A percentile compares a stretch with the other conserved stretches of the same genome.
Conservation (phyloP, 2,113 vertebrate genomes). For the Crocuta crocuta region DNA sequence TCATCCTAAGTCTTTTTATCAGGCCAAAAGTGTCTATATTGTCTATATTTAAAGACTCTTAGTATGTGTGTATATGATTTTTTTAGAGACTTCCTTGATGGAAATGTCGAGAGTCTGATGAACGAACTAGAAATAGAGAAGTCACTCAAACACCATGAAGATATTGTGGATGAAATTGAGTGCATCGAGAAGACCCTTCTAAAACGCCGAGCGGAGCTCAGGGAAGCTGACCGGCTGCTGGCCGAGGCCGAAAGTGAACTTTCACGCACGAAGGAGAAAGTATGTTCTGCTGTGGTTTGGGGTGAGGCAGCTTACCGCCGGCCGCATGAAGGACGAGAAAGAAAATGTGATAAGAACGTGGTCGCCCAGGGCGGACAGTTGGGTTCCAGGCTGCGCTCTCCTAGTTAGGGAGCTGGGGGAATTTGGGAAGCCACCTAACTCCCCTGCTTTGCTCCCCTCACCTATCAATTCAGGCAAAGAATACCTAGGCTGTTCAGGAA, state of each 20-base stretch:
- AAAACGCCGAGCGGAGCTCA: slow-evolving; percentile 91
- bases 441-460: neutral
- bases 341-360: neutral
- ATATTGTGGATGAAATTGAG: slow-evolving; percentile 87
- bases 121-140: slow-evolving; percentile 86
- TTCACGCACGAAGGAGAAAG: slow-evolving; percentile 86
- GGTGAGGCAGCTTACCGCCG: neutral
- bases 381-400: neutral
- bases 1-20: neutral
- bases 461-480: neutral
- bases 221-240: slow-evolving; percentile 91
- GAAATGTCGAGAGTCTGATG: slow-evolving; percentile 75
- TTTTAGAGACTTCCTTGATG: slow-evolving; percentile 86
- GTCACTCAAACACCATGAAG: slow-evolving; percentile 84
- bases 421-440: neutral
- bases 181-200: slow-evolving; percentile 92
- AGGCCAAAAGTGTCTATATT: neutral
- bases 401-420: neutral
- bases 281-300: slow-evolving; percentile 68
- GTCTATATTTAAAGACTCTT: slow-evolving; percentile 35
- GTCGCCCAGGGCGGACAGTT: neutral
- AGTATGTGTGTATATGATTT: neutral
- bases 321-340: neutral
- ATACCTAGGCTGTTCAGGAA: neutral
- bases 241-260: slow-evolving; percentile 90